Evolutionary conservation across 2,113 vertebrate genomes (phyloP), one percentile per base, ranked within the genome.

Genomic region (Trachemys scripta): DNA sequence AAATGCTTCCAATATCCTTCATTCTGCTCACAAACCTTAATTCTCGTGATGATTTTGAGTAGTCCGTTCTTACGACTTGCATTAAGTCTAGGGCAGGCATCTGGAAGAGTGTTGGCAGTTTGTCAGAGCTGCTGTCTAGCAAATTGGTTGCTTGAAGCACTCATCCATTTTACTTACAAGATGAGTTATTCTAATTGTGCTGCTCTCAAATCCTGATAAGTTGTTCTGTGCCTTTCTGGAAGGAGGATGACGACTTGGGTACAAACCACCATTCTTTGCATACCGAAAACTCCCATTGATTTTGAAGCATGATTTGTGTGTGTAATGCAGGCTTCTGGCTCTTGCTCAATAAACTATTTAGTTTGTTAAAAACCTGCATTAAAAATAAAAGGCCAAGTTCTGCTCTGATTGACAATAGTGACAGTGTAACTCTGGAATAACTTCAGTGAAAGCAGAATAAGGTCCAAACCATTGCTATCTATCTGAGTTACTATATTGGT

Each of bases 321-420:
- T 69, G 35, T 6, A n/a, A 69, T 69, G 3, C 31, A 90, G 38
- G 5, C 42, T 85, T 25, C 47, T 82, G 49, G 11, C 6, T 79
- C 84, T 10, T 59, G 7, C 80, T 94, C 20, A 13, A 14, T 62
- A 45, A 72, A 19, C 17, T 87, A 5, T 56, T 62, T 69, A n/a
- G 19, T 19, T 69, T n/a, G 42, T 2, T 10, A n/a, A n/a, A 35
- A 69, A 17, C 16, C 31, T 65, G 62, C 13, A 19, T 72, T 72
- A 72, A 72, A 38, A n/a, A 10, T 72, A 90, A 96, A 96, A 96
- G 92, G 87, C 92, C 92, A 96, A 62, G 56, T 86, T 80, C 85
- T 88, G 51, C 75, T 88, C 62, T 92, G 91, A 86, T 75, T 24
- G 3, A 57, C 51, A 88, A 50, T 65, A 84, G 53, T 29, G 22